phyloP scores from a whole-genome alignment of 2,797 vertebrate species.

The Cossypha polioptera region DNA sequence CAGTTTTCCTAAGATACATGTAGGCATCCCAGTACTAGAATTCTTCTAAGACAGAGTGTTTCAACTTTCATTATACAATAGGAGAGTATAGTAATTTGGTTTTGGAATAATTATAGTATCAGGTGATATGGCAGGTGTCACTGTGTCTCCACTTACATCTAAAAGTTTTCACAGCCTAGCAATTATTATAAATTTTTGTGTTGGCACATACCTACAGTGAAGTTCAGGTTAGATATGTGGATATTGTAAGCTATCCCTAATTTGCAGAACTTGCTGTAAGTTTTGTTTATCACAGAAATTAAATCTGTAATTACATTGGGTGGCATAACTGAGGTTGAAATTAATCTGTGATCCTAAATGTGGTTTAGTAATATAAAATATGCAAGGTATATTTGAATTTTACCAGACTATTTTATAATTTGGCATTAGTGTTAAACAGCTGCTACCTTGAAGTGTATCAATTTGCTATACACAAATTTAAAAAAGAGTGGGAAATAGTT shows the following conservation, averaged over 20 bases:
- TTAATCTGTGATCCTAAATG: slow-evolving; percentile 7
- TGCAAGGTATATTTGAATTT: slow-evolving; percentile 4
- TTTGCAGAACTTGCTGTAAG: neutral
- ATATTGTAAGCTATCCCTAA: neutral
- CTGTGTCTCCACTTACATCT: neutral
- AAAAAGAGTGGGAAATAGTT: slow-evolving; percentile 61
- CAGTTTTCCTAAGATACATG: neutral
- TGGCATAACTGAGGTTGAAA: neutral
- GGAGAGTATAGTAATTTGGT: neutral
- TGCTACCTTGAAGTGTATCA: slow-evolving; percentile 68
- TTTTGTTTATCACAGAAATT: neutral
- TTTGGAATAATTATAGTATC: neutral
- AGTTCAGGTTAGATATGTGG: neutral
- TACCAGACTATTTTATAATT: slow-evolving; percentile 60
- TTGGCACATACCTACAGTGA: neutral
- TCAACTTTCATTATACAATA: neutral
- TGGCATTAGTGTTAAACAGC: slow-evolving; percentile 67
- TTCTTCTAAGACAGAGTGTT: neutral
- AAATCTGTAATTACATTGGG: neutral
- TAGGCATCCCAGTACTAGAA: neutral
- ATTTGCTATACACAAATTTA: slow-evolving; percentile 61
- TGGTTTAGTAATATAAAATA: slow-evolving; percentile 18
- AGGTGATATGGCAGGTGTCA: neutral
- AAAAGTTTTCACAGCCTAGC: neutral
- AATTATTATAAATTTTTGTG: neutral